phyloP scores from a whole-genome alignment of 2,797 vertebrate species.

The Thaleichthys pacificus region DNA sequence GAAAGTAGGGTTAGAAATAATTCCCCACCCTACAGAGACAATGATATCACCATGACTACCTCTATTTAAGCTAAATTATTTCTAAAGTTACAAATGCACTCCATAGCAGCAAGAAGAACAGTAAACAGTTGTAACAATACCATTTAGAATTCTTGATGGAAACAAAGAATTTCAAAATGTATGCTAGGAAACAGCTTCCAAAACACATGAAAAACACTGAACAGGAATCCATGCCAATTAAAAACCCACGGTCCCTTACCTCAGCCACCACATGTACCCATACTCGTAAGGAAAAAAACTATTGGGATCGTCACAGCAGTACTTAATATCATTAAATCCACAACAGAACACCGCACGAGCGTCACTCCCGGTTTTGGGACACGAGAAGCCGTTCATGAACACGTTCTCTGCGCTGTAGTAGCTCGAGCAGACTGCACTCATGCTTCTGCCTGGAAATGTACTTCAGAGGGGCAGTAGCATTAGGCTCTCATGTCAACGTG shows the following conservation, averaged over 20 bases:
- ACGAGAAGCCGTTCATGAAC: slow-evolving; percentile 82
- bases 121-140: too few relatives aligned
- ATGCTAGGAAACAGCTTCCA: too few relatives aligned
- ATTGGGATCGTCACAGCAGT: slow-evolving; percentile 92
- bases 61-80: too few relatives aligned
- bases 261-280: slow-evolving; percentile 96
- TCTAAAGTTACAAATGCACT: too few relatives aligned
- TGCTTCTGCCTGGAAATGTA: slow-evolving; percentile 46
- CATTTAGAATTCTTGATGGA: too few relatives aligned
- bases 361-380: slow-evolving; percentile 80
- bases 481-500: neutral
- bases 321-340: slow-evolving; percentile 92
- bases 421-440: slow-evolving; percentile 85
- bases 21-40: too few relatives aligned
- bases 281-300: slow-evolving; percentile 93
- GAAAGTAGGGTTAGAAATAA: too few relatives aligned
- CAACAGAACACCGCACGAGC: slow-evolving; percentile 83
- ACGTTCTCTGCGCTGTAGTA: slow-evolving; percentile 81
- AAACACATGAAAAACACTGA: too few relatives aligned
- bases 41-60: too few relatives aligned
- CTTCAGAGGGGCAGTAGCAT: neutral
- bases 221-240: too few relatives aligned
- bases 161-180: too few relatives aligned
- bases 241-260: slow-evolving; percentile 66
- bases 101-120: too few relatives aligned